Evolutionary conservation across 2,888 invertebrate genomes (phyloP).

Genomic region (Sesia apiformis): DNA sequence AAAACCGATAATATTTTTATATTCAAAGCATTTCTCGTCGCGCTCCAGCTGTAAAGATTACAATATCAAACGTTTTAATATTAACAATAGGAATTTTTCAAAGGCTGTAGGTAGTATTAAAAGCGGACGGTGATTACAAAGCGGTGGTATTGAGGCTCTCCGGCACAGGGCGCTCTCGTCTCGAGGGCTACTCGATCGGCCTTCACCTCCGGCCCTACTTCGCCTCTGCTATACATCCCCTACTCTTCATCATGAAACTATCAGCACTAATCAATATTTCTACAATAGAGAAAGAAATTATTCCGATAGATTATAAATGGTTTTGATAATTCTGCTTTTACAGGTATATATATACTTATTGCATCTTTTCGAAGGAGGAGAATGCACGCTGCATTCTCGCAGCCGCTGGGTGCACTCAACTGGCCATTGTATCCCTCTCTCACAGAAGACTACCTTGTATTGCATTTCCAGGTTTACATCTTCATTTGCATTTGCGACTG

Average conservation of each 20-base stretch:
- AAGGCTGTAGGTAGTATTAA: slow-evolving; percentile 10
- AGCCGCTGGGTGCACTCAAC: no score
- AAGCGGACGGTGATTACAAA: slow-evolving; percentile 32
- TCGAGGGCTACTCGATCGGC: slow-evolving; percentile 55
- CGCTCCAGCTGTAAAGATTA: slow-evolving; percentile 10
- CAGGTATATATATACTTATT: neutral
- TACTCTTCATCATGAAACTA: neutral
- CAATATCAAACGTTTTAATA: slow-evolving; percentile 28
- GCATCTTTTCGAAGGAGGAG: no score
- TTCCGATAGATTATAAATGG: slow-evolving; percentile 3
- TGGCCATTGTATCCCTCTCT: no score
- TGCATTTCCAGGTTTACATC: no score
- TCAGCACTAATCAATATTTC: neutral
- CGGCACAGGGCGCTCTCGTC: slow-evolving; percentile 51
- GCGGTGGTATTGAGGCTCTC: slow-evolving; percentile 37
- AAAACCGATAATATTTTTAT: no score
- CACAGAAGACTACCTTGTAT: no score
- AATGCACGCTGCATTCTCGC: no score
- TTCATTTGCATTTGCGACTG: no score
- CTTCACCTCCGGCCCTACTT: slow-evolving; percentile 28
- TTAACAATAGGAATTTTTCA: slow-evolving; percentile 14
- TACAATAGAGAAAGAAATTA: neutral
- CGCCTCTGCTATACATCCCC: slow-evolving; percentile 18
- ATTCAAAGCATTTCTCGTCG: no score
- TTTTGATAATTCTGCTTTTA: neutral